phyloP scores from a whole-genome alignment of 2,888 invertebrate species.

The Scaptomyza reducta region DNA sequence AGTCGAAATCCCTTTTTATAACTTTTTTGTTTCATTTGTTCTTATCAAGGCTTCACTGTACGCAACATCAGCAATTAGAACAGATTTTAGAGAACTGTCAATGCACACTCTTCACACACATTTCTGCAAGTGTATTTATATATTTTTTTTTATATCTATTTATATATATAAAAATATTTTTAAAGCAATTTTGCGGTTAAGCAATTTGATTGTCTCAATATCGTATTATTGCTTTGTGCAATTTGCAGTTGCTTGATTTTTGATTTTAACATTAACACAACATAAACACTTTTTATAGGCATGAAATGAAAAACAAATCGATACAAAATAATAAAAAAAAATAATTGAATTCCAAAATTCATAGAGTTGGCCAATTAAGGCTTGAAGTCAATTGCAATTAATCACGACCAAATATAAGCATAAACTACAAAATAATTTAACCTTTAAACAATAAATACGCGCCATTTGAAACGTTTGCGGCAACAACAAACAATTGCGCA shows the following conservation, averaged over 20 bases:
- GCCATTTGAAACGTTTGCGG: constrained; percentile 69
- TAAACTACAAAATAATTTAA: constrained; percentile 76
- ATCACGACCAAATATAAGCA: constrained; percentile 77
- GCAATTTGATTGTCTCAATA: constrained; percentile 31
- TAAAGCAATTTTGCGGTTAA: constrained; percentile 52
- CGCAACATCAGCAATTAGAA: constrained; percentile 42
- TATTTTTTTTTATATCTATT: constrained; percentile 6
- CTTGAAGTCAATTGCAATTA: constrained; percentile 69
- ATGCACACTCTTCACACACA: constrained; percentile 24
- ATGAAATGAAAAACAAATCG: neutral
- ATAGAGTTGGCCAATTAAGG: constrained; percentile 63
- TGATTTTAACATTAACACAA: constrained; percentile 23
- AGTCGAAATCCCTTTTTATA: no score
- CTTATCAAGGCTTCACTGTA: neutral
- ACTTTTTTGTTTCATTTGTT: no score
- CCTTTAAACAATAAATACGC: constrained; percentile 52
- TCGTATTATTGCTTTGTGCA: constrained; percentile 16
- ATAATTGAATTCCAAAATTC: constrained; percentile 39
- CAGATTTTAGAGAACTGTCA: constrained; percentile 71
- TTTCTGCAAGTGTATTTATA: neutral
- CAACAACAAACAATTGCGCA: constrained; percentile 37
- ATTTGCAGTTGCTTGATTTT: constrained; percentile 4
- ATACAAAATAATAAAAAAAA: neutral
- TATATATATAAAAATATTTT: no score
- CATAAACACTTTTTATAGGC: constrained; percentile 35